A percentile compares a stretch with the other conserved stretches of the same genome.
Evolutionary conservation across 2,888 invertebrate species (phyloP).

Genomic region (Campoplex capitator): DNA sequence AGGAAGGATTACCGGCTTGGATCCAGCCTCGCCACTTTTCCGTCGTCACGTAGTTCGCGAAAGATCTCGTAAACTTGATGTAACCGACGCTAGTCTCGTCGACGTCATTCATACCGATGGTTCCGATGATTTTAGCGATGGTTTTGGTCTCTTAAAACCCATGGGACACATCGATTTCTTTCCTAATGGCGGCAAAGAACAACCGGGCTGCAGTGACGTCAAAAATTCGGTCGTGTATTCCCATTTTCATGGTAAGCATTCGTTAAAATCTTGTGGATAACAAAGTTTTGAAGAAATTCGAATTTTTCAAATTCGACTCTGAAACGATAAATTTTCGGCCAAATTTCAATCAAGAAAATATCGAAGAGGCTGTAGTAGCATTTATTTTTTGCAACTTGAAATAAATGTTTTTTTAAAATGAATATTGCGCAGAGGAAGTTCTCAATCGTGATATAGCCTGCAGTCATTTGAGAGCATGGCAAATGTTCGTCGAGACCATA

Average conservation of each 20-base stretch:
- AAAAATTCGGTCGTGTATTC: constrained; percentile 87
- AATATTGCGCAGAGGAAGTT: constrained; percentile 82
- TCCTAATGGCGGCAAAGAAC: constrained; percentile 87
- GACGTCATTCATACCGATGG: constrained; percentile 90
- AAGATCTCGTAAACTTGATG: constrained; percentile 87
- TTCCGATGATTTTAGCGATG: constrained; percentile 86
- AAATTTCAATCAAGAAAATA: no score
- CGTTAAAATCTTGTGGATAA: not conserved
- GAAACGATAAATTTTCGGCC: no score
- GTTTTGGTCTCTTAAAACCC: constrained; percentile 87
- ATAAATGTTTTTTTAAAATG: not conserved
- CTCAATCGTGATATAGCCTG: constrained; percentile 86
- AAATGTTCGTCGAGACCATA: constrained; percentile 86
- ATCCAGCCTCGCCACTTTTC: constrained; percentile 87
- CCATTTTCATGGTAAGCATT: constrained; percentile 85
- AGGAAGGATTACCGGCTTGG: constrained; percentile 87
- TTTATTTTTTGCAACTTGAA: not conserved
- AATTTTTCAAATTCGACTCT: no score
- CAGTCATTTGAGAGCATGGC: constrained; percentile 87
- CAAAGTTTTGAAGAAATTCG: not conserved
- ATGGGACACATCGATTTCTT: constrained; percentile 88
- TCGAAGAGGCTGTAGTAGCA: no score
- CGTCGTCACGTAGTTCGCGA: constrained; percentile 86
- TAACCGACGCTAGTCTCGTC: constrained; percentile 88
- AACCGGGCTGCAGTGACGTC: constrained; percentile 87